Base-by-base conservation (phyloP, 2,113 vertebrate genomes). In the Lophotis ruficrista region DNA sequence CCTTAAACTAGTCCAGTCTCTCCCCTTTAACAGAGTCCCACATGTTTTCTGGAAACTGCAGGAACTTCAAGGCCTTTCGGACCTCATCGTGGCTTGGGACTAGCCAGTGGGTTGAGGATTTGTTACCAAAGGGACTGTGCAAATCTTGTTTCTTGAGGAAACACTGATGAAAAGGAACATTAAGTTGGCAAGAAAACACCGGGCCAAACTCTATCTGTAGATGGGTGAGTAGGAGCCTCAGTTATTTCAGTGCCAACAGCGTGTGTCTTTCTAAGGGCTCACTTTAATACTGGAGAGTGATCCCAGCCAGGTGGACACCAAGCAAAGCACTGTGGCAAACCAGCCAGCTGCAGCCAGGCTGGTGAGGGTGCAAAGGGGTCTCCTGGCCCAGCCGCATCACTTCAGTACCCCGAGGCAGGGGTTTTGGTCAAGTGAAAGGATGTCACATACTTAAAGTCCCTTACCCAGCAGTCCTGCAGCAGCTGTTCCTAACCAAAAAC, bases 141-240 rank as follows among this genome's bases (percentile, higher is more conserved):
- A 71, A 64, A 68, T 65, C 41, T 70, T 89, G 47, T 92, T 86
- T 95, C 58, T 73, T 45, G 71, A 70, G 68, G 69, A 92, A 85
- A 72, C 1, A 15, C 48, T 0, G 3, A 50, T 30, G 45, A 60
- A 89, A 83, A 92, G 6, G 21, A 90, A 4, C 47, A 33, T 80
- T 62, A 88, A 45, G 56, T 25, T 72, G 70, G 4, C 15, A 60
- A 73, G 72, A 92, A 60, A 95, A 43, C 27, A 16, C 3, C 1
- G 0, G 33, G 33, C 30, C 48, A 45, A 51, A 28, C 11, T 85
- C 37, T 43, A 11, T 33, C 22, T 71, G 33, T 56, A 70, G 25
- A 10, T 12, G 37, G 9, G 35, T 25, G 43, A 28, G 5, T 56
- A 19, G 8, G 9, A 64, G 47, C 21, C 21, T 68, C 5, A 1